Conservation (phyloP, 1,140 invertebrate genomes). For the Drosophila kurseongensis region DNA sequence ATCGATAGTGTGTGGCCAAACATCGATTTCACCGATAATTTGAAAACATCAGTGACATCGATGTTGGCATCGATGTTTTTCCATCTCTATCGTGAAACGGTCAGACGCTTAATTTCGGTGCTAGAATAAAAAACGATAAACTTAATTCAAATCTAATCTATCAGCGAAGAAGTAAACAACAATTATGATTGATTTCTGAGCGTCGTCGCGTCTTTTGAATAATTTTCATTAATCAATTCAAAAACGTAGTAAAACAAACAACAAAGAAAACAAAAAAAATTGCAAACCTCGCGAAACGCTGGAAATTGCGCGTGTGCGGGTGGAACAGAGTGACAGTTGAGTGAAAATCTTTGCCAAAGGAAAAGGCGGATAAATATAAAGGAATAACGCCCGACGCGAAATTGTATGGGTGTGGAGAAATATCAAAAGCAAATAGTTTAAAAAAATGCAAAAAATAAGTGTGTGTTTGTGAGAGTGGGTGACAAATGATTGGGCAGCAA, state of each 20-base stretch:
- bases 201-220: not conserved
- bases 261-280: not conserved
- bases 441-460: slow-evolving; percentile 39
- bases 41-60: too few species aligned
- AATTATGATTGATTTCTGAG: slow-evolving; percentile 9
- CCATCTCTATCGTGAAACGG: not conserved
- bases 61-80: not conserved
- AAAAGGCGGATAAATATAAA: slow-evolving; percentile 38
- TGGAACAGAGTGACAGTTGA: slow-evolving; percentile 47
- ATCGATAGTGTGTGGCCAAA: not conserved
- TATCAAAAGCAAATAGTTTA: slow-evolving; percentile 36
- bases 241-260: not conserved
- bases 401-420: slow-evolving; percentile 41
- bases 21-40: too few species aligned
- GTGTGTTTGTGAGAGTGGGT: slow-evolving; percentile 12
- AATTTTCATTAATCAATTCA: not conserved
- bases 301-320: slow-evolving; percentile 58
- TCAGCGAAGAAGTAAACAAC: slow-evolving; percentile 1
- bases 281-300: slow-evolving; percentile 19
- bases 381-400: slow-evolving; percentile 68
- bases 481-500: slow-evolving; percentile 26
- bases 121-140: not conserved
- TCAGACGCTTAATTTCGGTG: not conserved
- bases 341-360: slow-evolving; percentile 47
- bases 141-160: not conserved